phyloP scores from a whole-genome alignment of 1,140 invertebrate genomes.

The Neodiprion fabricii region DNA sequence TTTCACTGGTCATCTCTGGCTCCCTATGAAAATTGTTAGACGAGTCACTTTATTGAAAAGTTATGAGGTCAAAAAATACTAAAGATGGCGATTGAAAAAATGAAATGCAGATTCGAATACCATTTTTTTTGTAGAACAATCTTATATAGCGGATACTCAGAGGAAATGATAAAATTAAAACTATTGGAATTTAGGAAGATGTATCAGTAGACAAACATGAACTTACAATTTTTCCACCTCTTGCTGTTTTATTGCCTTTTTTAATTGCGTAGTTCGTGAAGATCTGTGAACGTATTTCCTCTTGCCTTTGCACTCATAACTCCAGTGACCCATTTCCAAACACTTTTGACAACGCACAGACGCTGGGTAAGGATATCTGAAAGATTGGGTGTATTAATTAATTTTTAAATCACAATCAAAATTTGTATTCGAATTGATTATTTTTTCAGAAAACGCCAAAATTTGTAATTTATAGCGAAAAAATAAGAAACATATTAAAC shows the following conservation, averaged over 20 bases:
- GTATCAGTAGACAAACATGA: not conserved
- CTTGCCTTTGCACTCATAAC: constrained; percentile 91
- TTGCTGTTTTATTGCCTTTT: constrained; percentile 72
- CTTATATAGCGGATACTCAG: not conserved
- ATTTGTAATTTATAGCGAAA: not conserved
- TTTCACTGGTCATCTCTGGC: constrained; percentile 14
- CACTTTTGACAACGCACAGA: constrained; percentile 89
- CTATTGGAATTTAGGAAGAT: constrained; percentile 5
- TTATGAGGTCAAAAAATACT: too few species aligned
- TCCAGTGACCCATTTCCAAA: constrained; percentile 90
- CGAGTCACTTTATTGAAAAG: not conserved
- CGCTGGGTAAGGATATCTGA: constrained; percentile 62
- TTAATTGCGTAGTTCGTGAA: constrained; percentile 81
- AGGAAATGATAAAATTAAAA: constrained; percentile 11
- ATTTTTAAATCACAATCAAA: constrained; percentile 14
- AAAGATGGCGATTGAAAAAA: constrained; percentile 1
- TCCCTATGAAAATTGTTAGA: constrained; percentile 21
- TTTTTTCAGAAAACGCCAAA: constrained; percentile 6
- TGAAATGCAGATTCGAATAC: constrained; percentile 9
- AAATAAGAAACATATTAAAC: constrained; percentile 5
- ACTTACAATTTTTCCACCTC: constrained; percentile 49
- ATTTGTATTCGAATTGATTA: not conserved
- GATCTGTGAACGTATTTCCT: constrained; percentile 84
- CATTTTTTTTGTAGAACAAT: constrained; percentile 22
- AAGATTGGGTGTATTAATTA: constrained; percentile 9